These are phyloP conservation scores for Anas platyrhynchos DNA, from an alignment of 2,113 vertebrate species.

Conservation along the genomic window DNA sequence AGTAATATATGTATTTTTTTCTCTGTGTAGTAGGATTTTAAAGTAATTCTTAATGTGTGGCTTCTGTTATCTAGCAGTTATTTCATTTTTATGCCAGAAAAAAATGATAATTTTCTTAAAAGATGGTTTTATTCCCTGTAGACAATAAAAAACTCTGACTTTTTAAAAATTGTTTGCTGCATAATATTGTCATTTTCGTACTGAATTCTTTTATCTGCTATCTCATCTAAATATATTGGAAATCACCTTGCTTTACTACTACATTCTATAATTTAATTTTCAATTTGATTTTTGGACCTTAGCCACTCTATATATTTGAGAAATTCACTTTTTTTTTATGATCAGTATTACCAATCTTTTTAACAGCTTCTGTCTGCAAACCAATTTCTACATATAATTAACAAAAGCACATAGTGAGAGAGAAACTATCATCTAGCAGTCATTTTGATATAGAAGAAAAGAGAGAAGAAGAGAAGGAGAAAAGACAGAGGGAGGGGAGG, in stretches of 20 bases:
- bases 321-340: conserved; percentile 33
- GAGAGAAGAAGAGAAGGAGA: too few relatives aligned
- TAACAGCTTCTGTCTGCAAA: not conserved
- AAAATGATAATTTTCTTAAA: not conserved
- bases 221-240: conserved; percentile 1
- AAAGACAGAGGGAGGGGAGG: too few relatives aligned
- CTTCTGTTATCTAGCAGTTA: not conserved
- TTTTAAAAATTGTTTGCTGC: not conserved
- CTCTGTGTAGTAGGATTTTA: not conserved
- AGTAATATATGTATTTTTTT: not conserved
- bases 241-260: conserved; percentile 11
- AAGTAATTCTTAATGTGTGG: not conserved
- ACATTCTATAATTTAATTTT: conserved; percentile 50
- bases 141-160: not conserved
- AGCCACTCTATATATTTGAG: not conserved
- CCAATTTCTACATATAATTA: not conserved
- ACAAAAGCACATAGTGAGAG: not conserved
- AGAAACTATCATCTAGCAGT: not conserved
- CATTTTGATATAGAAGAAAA: too few relatives aligned
- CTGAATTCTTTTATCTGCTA: not conserved
- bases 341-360: conserved; percentile 13
- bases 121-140: not conserved
- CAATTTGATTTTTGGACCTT: conserved; percentile 21
- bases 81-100: conserved; percentile 23
- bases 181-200: not conserved